A percentile compares a stretch with the other conserved stretches of the same genome.
Evolutionary conservation across 1,140 invertebrate genomes (phyloP).

Genomic region (Drosophila sechellia): DNA sequence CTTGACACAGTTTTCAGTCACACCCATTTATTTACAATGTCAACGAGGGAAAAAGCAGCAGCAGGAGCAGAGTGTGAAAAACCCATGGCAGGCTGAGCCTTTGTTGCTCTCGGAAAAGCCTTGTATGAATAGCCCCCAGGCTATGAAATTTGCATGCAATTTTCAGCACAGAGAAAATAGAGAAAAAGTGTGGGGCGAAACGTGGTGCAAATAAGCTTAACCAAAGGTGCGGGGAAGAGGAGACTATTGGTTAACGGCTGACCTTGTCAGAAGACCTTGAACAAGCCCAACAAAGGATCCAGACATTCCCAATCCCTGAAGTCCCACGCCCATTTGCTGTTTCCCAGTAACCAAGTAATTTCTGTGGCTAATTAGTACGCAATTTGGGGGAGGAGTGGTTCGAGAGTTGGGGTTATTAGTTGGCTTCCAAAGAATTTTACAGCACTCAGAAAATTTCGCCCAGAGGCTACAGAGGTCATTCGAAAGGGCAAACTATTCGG

Average conservation of each 20-base stretch:
- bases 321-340: conserved; percentile 58
- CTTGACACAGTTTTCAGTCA: conserved; percentile 77
- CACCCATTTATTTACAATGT: conserved; percentile 80
- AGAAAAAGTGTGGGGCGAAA: neutral
- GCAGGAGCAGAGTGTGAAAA: neutral
- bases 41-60: conserved; percentile 43
- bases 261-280: conserved; percentile 69
- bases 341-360: conserved; percentile 33
- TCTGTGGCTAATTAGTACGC: conserved; percentile 64
- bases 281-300: conserved; percentile 27
- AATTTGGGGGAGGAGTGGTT: conserved; percentile 18
- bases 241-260: conserved; percentile 30
- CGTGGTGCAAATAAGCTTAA: conserved; percentile 1
- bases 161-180: conserved; percentile 33
- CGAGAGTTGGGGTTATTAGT: conserved; percentile 8
- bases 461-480: conserved; percentile 21
- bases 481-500: neutral
- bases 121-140: conserved; percentile 44
- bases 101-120: conserved; percentile 34
- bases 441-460: conserved; percentile 21
- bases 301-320: conserved; percentile 16
- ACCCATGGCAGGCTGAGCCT: conserved; percentile 13
- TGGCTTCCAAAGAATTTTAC: conserved; percentile 27
- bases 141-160: conserved; percentile 76
- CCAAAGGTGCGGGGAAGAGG: neutral